A percentile compares a stretch with the other conserved stretches of the same genome.
Conservation (phyloP, 2,888 invertebrate genomes). For the Tubulanus polymorphus region DNA sequence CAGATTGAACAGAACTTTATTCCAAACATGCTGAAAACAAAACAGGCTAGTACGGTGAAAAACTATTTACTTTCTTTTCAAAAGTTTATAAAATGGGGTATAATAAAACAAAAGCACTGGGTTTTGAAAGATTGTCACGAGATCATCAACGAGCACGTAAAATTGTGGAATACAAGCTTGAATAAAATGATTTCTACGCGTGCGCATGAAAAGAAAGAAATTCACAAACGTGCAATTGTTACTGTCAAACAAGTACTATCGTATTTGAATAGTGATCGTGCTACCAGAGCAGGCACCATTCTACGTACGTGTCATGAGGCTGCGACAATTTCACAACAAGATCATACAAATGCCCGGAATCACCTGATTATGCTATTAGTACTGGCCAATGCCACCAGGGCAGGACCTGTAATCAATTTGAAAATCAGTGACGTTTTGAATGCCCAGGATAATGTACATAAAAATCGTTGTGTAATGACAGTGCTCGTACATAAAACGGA, state of each 20-base stretch:
- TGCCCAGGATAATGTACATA: background rate
- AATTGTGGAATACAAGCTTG: background rate
- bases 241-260: background rate
- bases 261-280: background rate
- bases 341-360: background rate
- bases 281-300: background rate
- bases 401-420: background rate
- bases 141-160: background rate
- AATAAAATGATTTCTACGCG: slow-evolving; percentile 1
- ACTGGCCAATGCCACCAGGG: background rate
- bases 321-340: no score
- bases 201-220: background rate
- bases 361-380: background rate
- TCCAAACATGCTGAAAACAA: slow-evolving; percentile 1
- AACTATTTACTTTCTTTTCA: background rate
- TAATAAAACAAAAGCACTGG: background rate
- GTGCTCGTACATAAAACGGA: background rate
- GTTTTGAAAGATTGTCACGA: background rate
- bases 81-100: background rate
- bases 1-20: background rate
- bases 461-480: background rate
- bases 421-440: background rate
- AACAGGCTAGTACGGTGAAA: background rate
- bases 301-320: background rate
- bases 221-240: background rate